phyloP scores from a whole-genome alignment of 2,888 invertebrate genomes.

The Chrysolina oricalcia region DNA sequence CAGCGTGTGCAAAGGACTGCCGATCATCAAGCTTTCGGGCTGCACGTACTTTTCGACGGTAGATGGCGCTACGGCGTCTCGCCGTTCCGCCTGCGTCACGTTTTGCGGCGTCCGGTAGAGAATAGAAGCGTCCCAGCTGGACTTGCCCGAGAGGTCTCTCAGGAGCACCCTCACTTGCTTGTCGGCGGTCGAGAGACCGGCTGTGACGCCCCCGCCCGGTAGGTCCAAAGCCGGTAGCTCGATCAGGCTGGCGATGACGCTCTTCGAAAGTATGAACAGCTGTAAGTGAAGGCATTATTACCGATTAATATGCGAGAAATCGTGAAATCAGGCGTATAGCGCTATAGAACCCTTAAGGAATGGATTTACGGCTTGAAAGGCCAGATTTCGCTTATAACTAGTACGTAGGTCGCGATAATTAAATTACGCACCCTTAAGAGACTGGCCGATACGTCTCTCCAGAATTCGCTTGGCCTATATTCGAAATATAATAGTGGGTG shows the following conservation, averaged over 20 bases:
- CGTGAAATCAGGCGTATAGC: no score
- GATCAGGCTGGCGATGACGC: constrained; percentile 89
- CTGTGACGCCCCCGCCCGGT: constrained; percentile 84
- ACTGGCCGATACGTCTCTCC: no score
- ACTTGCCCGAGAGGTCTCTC: constrained; percentile 94
- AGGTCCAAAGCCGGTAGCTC: constrained; percentile 90
- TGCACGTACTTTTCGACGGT: constrained; percentile 58
- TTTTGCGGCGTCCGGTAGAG: constrained; percentile 85
- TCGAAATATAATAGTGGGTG: no score
- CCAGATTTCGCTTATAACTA: no score
- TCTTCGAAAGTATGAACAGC: constrained; percentile 88
- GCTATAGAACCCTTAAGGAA: no score
- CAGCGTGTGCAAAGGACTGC: constrained; percentile 59
- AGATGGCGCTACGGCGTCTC: background rate
- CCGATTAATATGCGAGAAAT: background rate
- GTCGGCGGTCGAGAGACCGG: constrained; percentile 85
- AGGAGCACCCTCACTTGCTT: constrained; percentile 87
- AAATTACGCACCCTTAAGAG: no score
- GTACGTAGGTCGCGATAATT: no score
- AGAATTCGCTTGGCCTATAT: no score
- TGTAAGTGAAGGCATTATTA: constrained; percentile 73
- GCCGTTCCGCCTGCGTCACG: constrained; percentile 25
- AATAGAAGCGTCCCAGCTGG: constrained; percentile 96
- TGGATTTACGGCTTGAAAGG: no score
- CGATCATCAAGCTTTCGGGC: constrained; percentile 67